Percentiles rank a stretch among this genome's conserved stretches.
Conservation (phyloP, 2,888 invertebrate species). For the Leptothorax acervorum region DNA sequence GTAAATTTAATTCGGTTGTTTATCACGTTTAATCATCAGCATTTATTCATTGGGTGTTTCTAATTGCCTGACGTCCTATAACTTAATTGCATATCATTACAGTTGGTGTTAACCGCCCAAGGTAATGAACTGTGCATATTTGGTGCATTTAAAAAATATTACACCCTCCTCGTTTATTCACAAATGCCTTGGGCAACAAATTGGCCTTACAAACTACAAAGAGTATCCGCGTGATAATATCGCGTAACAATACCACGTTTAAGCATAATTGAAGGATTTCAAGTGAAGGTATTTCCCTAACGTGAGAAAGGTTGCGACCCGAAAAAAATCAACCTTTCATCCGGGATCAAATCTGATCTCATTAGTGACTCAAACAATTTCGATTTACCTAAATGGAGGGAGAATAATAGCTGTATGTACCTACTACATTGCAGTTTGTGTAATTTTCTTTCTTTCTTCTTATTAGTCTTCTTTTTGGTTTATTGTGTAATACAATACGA, state of each 20-base stretch:
- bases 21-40: neutral
- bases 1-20: neutral
- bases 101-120: neutral
- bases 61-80: neutral
- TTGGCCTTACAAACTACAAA: neutral
- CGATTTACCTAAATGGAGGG: neutral
- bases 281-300: conserved; percentile 25
- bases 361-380: neutral
- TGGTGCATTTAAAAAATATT: neutral
- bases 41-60: neutral
- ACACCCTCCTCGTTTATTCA: neutral
- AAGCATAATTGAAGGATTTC: conserved; percentile 35
- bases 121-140: neutral
- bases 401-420: neutral
- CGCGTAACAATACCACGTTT: neutral
- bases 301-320: neutral
- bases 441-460: neutral
- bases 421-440: neutral
- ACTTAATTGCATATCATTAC: neutral
- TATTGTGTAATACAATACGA: neutral
- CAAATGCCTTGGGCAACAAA: neutral
- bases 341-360: conserved; percentile 3
- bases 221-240: conserved; percentile 15
- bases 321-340: conserved; percentile 5
- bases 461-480: neutral